Evolutionary conservation across 2,797 vertebrate species (phyloP).

Genomic region (Poeciliopsis gracilis): DNA sequence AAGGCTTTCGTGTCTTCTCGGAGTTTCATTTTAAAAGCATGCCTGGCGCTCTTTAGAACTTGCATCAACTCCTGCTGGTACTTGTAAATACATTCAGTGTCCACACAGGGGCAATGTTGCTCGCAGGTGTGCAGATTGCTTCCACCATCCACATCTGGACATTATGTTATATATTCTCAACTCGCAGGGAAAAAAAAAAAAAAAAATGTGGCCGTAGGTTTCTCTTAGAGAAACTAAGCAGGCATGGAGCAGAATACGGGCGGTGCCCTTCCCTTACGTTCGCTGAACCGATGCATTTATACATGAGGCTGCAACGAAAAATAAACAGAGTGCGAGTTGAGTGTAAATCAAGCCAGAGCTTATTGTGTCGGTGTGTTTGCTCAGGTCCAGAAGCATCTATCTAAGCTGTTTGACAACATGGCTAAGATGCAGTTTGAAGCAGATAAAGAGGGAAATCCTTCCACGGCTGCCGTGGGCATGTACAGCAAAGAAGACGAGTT

Average conservation of each 20-base stretch:
- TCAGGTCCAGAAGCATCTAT: conserved; percentile 93
- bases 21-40: conserved; percentile 16
- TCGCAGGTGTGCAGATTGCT: conserved; percentile 45
- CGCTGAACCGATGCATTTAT: conserved; percentile 40
- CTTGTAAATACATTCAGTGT: conserved; percentile 22
- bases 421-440: conserved; percentile 88
- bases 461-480: conserved; percentile 89
- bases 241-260: conserved; percentile 43
- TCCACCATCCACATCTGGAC: conserved; percentile 35
- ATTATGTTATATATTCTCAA: conserved; percentile 39
- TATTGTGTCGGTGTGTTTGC: conserved; percentile 39
- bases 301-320: conserved; percentile 22
- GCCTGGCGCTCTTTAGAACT: conserved; percentile 1
- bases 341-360: conserved; percentile 22
- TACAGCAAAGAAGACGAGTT: conserved; percentile 95
- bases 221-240: conserved; percentile 46
- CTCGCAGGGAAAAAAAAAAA: conserved; percentile 4
- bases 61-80: conserved; percentile 9
- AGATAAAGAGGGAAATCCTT: conserved; percentile 77
- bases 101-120: conserved; percentile 75
- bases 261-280: conserved; percentile 38
- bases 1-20: not conserved
- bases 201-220: conserved; percentile 52
- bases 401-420: conserved; percentile 96
- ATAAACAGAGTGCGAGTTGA: conserved; percentile 19